These are phyloP conservation scores for Cydia splendana DNA, from an alignment of 1,140 invertebrate species.

Conservation along the genomic window DNA sequence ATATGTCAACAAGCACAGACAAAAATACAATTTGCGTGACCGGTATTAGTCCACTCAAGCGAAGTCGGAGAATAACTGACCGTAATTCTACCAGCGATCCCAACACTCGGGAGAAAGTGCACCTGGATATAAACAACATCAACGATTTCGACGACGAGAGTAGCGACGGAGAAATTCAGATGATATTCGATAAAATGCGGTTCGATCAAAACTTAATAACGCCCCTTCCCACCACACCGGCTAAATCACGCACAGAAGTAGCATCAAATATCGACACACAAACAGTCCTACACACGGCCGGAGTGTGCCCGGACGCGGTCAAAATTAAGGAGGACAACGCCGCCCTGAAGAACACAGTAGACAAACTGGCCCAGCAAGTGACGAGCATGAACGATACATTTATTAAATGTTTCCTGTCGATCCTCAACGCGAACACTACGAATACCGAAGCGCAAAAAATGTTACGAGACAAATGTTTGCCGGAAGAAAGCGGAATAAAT, in stretches of 20 bases:
- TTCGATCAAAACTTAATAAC: conserved; percentile 53
- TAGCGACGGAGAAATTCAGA: conserved; percentile 61
- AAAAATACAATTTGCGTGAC: background rate
- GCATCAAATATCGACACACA: conserved; percentile 30
- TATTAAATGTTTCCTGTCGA: conserved; percentile 36
- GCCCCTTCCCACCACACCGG: conserved; percentile 60
- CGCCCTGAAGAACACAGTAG: conserved; percentile 42
- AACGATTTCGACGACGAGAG: conserved; percentile 45
- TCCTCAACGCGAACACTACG: conserved; percentile 33
- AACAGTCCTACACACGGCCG: conserved; percentile 25
- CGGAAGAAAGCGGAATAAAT: background rate
- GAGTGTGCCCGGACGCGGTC: conserved; percentile 43
- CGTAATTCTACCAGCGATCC: conserved; percentile 4
- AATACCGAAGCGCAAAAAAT: background rate
- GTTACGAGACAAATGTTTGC: background rate
- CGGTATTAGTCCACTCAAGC: conserved; percentile 36
- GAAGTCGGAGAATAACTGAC: conserved; percentile 25
- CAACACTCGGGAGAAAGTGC: conserved; percentile 44
- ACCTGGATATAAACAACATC: conserved; percentile 56
- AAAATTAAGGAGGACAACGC: conserved; percentile 50
- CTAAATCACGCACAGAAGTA: conserved; percentile 34
- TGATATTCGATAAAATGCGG: conserved; percentile 61
- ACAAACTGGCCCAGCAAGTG: conserved; percentile 48
- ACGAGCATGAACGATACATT: conserved; percentile 49
- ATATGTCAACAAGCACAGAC: conserved; percentile 42